Evolutionary conservation across 2,113 vertebrate species (phyloP).

Genomic region (Micronisus gabar): DNA sequence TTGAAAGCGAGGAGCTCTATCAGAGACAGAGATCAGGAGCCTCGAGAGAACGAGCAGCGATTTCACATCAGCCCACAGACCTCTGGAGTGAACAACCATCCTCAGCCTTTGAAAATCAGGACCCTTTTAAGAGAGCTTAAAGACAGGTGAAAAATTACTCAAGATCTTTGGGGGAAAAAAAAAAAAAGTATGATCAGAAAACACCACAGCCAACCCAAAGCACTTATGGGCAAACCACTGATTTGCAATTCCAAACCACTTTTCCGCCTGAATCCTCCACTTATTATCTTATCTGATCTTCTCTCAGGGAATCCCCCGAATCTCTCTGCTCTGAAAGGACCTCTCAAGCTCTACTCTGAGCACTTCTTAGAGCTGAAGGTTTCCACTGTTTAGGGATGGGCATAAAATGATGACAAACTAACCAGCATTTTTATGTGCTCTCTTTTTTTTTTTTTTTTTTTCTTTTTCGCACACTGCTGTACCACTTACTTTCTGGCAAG

Average conservation of each 20-base stretch:
- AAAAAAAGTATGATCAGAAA: slow-evolving; percentile 1
- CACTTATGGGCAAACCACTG: slow-evolving; percentile 55
- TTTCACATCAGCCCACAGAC: neutral
- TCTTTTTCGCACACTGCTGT: neutral
- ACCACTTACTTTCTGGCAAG: neutral
- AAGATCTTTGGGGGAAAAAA: neutral
- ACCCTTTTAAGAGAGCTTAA: neutral
- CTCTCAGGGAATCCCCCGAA: slow-evolving; percentile 41
- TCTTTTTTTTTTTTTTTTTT: neutral
- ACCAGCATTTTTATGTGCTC: neutral
- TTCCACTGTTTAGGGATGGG: neutral
- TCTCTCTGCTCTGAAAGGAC: neutral
- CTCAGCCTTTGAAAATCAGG: slow-evolving; percentile 28
- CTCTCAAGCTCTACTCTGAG: neutral
- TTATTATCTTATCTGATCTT: slow-evolving; percentile 62
- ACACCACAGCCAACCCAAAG: slow-evolving; percentile 25
- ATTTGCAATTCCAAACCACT: slow-evolving; percentile 65
- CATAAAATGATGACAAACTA: neutral
- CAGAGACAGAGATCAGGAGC: slow-evolving; percentile 27
- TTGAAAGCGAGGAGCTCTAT: slow-evolving; percentile 10
- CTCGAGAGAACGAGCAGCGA: neutral
- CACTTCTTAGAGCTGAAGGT: neutral
- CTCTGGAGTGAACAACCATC: neutral
- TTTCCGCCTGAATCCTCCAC: slow-evolving; percentile 17
- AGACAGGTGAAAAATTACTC: neutral